These are phyloP conservation scores for Lepisosteus osseus DNA, from an alignment of 2,113 vertebrate genomes.

Conservation along the genomic window DNA sequence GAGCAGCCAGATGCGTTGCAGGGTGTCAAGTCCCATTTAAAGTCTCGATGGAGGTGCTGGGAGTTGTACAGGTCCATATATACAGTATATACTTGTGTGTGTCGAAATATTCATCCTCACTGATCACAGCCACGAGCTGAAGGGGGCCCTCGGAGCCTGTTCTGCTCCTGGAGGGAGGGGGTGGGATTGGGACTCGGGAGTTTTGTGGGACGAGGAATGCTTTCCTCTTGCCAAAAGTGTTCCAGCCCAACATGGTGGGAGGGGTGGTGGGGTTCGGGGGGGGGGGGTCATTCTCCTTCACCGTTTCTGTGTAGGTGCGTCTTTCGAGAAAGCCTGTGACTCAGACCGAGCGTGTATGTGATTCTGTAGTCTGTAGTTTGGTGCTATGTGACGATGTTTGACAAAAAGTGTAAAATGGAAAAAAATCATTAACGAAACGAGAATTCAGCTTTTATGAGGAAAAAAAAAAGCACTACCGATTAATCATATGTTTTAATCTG, in stretches of 20 bases:
- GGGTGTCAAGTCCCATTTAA: too few relatives aligned
- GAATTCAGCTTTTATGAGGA: slow-evolving; percentile 61
- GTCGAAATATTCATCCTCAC: too few relatives aligned
- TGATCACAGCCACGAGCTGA: too few relatives aligned
- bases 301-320: slow-evolving; percentile 79
- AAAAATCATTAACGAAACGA: slow-evolving; percentile 42
- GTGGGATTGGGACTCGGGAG: background rate
- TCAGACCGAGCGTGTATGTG: slow-evolving; percentile 84
- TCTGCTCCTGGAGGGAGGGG: background rate
- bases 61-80: too few relatives aligned
- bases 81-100: too few relatives aligned
- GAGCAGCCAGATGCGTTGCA: too few relatives aligned
- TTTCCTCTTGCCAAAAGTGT: slow-evolving; percentile 4
- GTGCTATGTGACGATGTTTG: slow-evolving; percentile 83
- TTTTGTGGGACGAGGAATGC: background rate
- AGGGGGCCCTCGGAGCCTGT: too few relatives aligned
- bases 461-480: slow-evolving; percentile 42
- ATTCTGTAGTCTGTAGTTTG: slow-evolving; percentile 97
- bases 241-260: slow-evolving; percentile 22
- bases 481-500: slow-evolving; percentile 59
- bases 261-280: slow-evolving; percentile 61
- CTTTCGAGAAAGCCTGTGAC: slow-evolving; percentile 73
- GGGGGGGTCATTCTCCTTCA: slow-evolving; percentile 53
- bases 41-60: too few relatives aligned
- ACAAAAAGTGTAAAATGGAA: slow-evolving; percentile 49